These are phyloP conservation scores for Rotaria sp. DNA, from an alignment of 2,888 invertebrate genomes.

Conservation along the genomic window DNA sequence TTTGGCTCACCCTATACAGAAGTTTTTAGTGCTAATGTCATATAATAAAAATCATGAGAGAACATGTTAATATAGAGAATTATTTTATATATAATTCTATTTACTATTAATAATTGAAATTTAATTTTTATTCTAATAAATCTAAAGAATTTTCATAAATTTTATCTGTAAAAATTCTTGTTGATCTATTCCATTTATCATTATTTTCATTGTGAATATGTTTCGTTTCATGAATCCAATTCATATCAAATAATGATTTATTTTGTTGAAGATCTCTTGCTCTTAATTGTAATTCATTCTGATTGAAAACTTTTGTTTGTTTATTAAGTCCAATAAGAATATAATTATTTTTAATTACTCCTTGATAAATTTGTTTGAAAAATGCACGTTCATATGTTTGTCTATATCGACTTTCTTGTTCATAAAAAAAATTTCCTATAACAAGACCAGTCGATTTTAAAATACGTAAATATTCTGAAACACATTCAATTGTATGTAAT, in stretches of 20 bases:
- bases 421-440: not conserved
- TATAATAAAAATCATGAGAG: too few relatives aligned
- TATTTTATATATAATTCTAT: too few relatives aligned
- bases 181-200: not conserved
- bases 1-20: too few relatives aligned
- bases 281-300: not conserved
- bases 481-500: not conserved
- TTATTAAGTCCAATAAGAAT: not conserved
- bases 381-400: not conserved
- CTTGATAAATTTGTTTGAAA: not conserved
- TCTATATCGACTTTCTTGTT: not conserved
- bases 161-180: not conserved
- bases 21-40: too few relatives aligned
- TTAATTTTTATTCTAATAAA: not conserved
- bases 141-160: not conserved
- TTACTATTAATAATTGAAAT: too few relatives aligned
- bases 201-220: not conserved
- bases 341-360: not conserved
- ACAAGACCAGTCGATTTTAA: not conserved
- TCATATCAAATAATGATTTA: not conserved
- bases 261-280: not conserved
- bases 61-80: too few relatives aligned
- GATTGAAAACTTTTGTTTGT: not conserved
- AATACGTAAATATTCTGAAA: not conserved
- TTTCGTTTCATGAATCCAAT: not conserved